Evolutionary conservation across 2,113 vertebrate species (phyloP).

Genomic region (Colius striatus): DNA sequence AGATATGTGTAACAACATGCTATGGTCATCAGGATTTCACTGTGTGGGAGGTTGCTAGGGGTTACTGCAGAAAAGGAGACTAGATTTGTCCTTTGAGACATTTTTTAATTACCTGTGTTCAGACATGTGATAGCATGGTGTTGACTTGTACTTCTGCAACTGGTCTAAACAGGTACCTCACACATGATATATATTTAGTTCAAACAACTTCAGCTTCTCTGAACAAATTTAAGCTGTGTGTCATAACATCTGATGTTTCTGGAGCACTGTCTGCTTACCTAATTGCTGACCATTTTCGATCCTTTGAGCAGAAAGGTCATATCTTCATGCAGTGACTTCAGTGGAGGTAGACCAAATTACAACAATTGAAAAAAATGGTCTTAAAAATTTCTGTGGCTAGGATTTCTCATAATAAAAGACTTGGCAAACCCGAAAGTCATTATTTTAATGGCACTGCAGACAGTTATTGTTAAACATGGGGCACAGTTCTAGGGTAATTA

Average conservation of each 20-base stretch:
- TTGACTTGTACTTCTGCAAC: not conserved
- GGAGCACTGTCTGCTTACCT: slow-evolving; percentile 12
- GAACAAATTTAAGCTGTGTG: not conserved
- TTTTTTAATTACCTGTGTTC: not conserved
- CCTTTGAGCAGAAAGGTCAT: slow-evolving; percentile 28
- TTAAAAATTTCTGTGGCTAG: not conserved
- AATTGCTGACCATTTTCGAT: slow-evolving; percentile 3
- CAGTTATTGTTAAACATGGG: slow-evolving; percentile 44
- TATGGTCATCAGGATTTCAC: not conserved
- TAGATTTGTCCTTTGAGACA: not conserved
- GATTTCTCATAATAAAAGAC: slow-evolving; percentile 38
- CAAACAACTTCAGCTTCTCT: not conserved
- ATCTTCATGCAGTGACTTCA: not conserved
- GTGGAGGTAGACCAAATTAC: slow-evolving; percentile 10
- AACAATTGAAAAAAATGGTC: not conserved
- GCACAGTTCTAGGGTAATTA: slow-evolving; percentile 7
- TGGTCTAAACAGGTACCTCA: not conserved
- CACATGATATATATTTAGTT: not conserved
- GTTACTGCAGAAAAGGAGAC: not conserved
- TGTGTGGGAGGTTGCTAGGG: not conserved
- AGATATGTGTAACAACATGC: not conserved
- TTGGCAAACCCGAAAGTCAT: slow-evolving; percentile 36
- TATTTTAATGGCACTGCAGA: slow-evolving; percentile 51
- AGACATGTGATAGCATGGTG: not conserved
- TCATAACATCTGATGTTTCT: not conserved